These are phyloP conservation scores for Psittacara wagleri DNA, from an alignment of 2,113 vertebrate species.

Conservation along the genomic window DNA sequence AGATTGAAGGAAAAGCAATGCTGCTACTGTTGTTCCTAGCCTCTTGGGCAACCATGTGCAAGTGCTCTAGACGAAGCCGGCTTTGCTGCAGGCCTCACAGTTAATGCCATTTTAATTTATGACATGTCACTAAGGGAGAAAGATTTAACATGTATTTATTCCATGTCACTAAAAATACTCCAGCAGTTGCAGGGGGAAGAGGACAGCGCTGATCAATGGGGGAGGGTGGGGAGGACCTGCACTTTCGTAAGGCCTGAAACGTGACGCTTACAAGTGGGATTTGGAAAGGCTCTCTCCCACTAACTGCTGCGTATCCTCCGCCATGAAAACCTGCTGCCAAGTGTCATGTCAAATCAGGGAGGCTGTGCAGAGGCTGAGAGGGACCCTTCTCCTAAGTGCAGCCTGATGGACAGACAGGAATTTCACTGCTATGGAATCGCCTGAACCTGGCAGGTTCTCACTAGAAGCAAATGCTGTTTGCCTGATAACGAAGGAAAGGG, in stretches of 20 bases:
- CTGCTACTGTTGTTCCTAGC: background rate
- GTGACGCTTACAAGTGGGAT: background rate
- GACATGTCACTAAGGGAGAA: constrained; percentile 11
- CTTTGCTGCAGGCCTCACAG: constrained; percentile 32
- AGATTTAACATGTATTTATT: constrained; percentile 34
- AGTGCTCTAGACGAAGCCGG: background rate
- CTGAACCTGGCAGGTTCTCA: background rate
- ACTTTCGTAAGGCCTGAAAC: background rate
- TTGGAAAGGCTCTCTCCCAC: background rate
- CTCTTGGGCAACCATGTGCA: background rate
- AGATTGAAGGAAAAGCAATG: background rate
- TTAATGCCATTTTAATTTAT: constrained; percentile 43
- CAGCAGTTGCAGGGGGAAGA: background rate
- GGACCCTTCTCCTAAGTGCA: background rate
- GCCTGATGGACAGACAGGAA: background rate
- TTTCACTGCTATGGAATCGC: background rate
- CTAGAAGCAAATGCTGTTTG: background rate
- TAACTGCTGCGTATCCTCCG: background rate
- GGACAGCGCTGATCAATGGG: background rate
- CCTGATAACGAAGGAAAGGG: background rate
- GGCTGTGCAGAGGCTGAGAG: background rate
- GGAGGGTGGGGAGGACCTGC: background rate
- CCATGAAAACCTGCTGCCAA: constrained; percentile 33
- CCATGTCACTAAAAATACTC: constrained; percentile 41
- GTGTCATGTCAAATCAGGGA: background rate